Base-by-base conservation (phyloP, 2,888 invertebrate genomes). In the Criorhina ranunculi region DNA sequence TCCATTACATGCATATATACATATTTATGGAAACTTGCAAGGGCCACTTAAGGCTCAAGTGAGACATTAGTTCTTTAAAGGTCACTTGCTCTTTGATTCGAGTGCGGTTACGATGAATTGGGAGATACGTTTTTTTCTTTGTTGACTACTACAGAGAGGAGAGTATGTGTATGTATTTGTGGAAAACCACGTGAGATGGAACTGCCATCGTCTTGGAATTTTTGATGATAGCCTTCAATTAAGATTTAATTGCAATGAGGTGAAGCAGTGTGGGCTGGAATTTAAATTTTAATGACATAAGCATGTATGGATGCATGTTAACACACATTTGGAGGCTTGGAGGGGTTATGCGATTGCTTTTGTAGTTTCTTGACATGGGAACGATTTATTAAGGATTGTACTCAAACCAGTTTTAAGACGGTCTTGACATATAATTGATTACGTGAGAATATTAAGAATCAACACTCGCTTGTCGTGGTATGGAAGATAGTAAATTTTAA, bases 41-140 rank as follows among this genome's bases (percentile, higher is more conserved):
- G 51, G 64, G 79, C 83, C 83, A 83, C 83, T 83, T 79, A 67
- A 37, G 62, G 59, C 64, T 79, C 69, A 60, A 83, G 69, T 83
- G 73, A 83, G 83, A 83, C 83, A 83, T 83, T 59, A 75, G 69
- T 83, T 79, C 79, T 69, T 83, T 49, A 64, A 79, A 83, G 83
- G 79, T 83, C 83, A 79, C 67, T 69, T 69, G 62, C 35, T 62
- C 31, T 57, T 5, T 62, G 69, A 83, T 2, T 33, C 60, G 62
- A 33, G 19, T 19, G n/a, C n/a, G 64, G 37, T 12, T 17, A 6
- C 1, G 0, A 5, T 11, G 24, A 8, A 6, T 24, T 24, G 9
- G 49, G 49, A n/a, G 51, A 12, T 44, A 60, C 46, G 51, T 51
- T 49, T 60, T 62, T 46, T 46, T 69, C 49, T 40, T 29, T n/a